phyloP scores from a whole-genome alignment of 2,797 vertebrate genomes.

The Enoplosus armatus region DNA sequence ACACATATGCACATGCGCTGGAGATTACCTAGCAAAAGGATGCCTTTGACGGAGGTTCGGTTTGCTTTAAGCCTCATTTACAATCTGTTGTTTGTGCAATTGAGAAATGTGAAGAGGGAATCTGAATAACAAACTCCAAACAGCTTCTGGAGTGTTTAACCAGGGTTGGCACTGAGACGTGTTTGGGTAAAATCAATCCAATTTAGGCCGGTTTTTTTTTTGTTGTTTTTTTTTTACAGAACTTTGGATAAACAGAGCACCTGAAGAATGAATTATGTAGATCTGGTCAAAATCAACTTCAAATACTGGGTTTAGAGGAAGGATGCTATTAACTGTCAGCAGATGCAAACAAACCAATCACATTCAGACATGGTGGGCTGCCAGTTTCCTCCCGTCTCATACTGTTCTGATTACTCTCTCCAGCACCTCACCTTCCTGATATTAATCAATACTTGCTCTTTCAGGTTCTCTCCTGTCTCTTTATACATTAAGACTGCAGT shows the following conservation, averaged over 20 bases:
- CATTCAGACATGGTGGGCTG: neutral
- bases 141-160: constrained; percentile 38
- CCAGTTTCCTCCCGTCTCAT: neutral
- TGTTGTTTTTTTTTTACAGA: constrained; percentile 15
- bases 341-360: neutral
- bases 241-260: neutral
- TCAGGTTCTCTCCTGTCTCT: neutral
- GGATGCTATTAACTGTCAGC: neutral
- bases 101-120: constrained; percentile 46
- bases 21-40: constrained; percentile 50
- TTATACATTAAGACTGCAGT: neutral
- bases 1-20: neutral
- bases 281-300: constrained; percentile 5
- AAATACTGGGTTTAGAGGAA: neutral
- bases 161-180: constrained; percentile 5
- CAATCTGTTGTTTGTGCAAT: constrained; percentile 59
- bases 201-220: no score
- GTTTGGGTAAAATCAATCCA: constrained; percentile 26
- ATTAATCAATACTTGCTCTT: neutral
- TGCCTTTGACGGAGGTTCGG: constrained; percentile 34
- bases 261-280: neutral
- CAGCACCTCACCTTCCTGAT: neutral
- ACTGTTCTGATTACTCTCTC: neutral
- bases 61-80: constrained; percentile 63
- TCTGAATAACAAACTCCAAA: constrained; percentile 54